These are phyloP conservation scores for Bergia sp. DNA, from an alignment of 92 coral and sea anemone genomes.

Conservation along the genomic window DNA sequence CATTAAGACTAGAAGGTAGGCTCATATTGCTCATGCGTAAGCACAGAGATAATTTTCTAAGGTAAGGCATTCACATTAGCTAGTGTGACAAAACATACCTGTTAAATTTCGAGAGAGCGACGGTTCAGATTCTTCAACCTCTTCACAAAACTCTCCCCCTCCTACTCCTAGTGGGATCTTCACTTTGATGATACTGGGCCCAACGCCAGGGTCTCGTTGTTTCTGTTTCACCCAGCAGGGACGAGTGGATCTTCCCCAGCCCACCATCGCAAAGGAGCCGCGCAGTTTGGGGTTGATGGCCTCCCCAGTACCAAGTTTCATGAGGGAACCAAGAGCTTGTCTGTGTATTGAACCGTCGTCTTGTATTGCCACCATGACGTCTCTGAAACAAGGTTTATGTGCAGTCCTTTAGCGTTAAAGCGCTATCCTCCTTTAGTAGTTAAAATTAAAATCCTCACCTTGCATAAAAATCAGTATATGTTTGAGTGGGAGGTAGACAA, in stretches of 20 bases:
- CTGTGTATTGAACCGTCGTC: not conserved
- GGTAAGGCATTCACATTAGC: not conserved
- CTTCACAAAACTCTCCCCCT: not conserved
- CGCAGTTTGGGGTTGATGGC: not conserved
- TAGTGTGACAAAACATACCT: not conserved
- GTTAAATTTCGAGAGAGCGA: not conserved
- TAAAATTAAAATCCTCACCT: no score
- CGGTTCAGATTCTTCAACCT: not conserved
- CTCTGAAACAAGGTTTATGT: not conserved
- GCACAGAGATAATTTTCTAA: no score
- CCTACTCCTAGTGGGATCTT: slow-evolving; percentile 8
- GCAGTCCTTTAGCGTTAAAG: no score
- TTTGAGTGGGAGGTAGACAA: no score
- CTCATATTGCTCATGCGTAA: no score
- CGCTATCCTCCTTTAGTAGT: no score
- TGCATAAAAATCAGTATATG: no score
- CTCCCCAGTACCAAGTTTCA: not conserved
- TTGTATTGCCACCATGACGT: not conserved
- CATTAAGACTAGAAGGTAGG: no score
- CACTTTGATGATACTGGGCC: slow-evolving; percentile 2
- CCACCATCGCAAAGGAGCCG: not conserved
- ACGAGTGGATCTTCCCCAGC: not conserved
- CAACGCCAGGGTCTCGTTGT: not conserved
- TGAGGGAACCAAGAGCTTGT: not conserved
- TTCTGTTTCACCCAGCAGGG: slow-evolving; percentile 11